Conservation (phyloP, 92 coral and sea anemone genomes). For the Phenganax subtilis region DNA sequence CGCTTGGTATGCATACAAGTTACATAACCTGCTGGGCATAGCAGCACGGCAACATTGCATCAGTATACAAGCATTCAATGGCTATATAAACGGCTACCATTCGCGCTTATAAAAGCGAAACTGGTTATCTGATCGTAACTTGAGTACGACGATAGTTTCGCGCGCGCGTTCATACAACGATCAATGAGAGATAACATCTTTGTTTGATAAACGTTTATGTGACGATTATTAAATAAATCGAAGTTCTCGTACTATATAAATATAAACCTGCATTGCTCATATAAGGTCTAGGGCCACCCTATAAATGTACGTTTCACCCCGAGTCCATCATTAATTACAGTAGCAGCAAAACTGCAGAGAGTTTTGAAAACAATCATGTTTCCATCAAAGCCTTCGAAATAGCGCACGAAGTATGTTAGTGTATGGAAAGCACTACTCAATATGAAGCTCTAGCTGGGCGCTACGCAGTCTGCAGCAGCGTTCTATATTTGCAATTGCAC, state of each 20-base stretch:
- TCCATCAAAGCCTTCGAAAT: no score
- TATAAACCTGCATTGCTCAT: neutral
- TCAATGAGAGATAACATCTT: slow-evolving; percentile 39
- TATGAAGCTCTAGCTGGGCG: slow-evolving; percentile 10
- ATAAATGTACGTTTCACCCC: neutral
- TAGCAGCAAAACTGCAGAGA: slow-evolving; percentile 12
- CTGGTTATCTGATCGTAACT: slow-evolving; percentile 9
- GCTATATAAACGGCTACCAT: slow-evolving; percentile 1
- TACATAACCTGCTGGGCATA: neutral
- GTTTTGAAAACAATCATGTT: slow-evolving; percentile 7
- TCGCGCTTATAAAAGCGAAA: neutral
- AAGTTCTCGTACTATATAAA: slow-evolving; percentile 8
- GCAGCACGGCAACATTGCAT: neutral
- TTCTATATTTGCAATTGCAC: slow-evolving; percentile 15
- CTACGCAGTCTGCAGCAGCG: slow-evolving; percentile 5
- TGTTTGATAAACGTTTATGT: slow-evolving; percentile 34
- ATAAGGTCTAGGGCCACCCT: neutral
- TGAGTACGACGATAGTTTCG: slow-evolving; percentile 16
- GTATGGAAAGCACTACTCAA: slow-evolving; percentile 7
- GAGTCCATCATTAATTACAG: neutral
- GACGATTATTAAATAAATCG: slow-evolving; percentile 31
- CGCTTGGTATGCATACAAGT: neutral
- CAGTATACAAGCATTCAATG: slow-evolving; percentile 6
- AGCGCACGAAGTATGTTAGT: no score
- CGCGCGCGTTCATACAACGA: neutral